Evolutionary conservation across 2,888 invertebrate genomes (phyloP), one percentile per base, ranked within the genome.

Genomic region (Drosophila ezoana): DNA sequence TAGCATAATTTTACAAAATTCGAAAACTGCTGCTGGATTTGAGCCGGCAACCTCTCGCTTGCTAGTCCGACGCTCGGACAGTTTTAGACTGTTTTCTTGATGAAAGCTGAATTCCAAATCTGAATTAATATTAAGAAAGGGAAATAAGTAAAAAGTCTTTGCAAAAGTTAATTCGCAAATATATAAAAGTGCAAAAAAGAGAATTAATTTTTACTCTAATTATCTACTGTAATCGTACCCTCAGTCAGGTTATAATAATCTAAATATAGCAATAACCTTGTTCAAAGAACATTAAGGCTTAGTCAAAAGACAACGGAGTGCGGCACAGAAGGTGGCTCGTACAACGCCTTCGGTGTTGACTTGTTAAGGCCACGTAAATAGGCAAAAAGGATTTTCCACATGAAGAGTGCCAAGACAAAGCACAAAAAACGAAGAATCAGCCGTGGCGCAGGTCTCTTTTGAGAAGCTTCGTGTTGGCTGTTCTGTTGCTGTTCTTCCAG

Each of bases 351-450:
- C 48, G 67, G 72, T 80, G 75, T 80, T 77, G 80, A 84, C 77
- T 72, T 74, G 73, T 70, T 80, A 77, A 79, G 77, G 65, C 84
- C 70, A 81, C 72, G 81, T 72, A 72, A 82, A 82, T 82, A 82
- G 86, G 77, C 83, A 84, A 83, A 28, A 87, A 84, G 89, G 84
- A 86, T 89, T 89, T 87, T 86, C 89, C 89, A 87, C 89, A 86
- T 86, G 84, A 89, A 67, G 58, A 86, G 86, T 86, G 89, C 87
- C 80, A 89, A 75, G 80, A 76, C 73, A 65, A 51, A 62, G 53
- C 41, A 52, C 48, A 52, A 62, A 28, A 65, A 56, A 56, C 67
- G 43, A 69, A 53, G 54, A 56, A 63, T 47, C 60, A 28, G 58
- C 23, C 33, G 13, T 43, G 13, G 38, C 38, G 28, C 59, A 59